Evolutionary conservation across 2,113 vertebrate genomes (phyloP).

Genomic region (Cricetomys ansorgei): DNA sequence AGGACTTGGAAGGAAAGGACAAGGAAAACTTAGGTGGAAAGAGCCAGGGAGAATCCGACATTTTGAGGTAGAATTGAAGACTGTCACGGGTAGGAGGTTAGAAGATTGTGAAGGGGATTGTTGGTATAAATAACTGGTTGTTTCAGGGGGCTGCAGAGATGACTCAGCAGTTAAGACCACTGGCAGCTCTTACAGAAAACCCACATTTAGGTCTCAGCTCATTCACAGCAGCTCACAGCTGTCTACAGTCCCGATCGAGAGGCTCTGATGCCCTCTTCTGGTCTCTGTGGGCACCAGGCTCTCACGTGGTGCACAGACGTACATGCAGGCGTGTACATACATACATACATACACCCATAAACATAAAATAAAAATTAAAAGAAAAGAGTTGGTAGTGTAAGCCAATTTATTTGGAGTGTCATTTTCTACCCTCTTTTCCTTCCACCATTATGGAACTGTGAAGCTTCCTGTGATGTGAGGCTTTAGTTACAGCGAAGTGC

Average conservation of each 20-base stretch:
- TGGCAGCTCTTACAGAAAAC: not conserved
- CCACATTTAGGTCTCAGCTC: not conserved
- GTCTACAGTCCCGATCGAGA: not conserved
- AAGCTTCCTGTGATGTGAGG: not conserved
- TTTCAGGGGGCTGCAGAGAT: not conserved
- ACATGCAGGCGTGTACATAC: no score
- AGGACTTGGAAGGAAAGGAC: not conserved
- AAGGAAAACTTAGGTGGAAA: not conserved
- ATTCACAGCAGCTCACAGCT: not conserved
- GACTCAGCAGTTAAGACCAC: not conserved
- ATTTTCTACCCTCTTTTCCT: not conserved
- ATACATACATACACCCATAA: not conserved
- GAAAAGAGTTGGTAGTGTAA: not conserved
- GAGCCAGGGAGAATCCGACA: not conserved
- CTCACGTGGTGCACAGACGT: not conserved
- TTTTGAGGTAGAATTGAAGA: constrained; percentile 46
- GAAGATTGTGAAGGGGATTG: not conserved
- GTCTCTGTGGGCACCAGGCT: not conserved
- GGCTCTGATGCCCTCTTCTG: not conserved
- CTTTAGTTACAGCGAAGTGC: not conserved
- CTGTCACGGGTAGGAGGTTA: not conserved
- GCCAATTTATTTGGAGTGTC: not conserved
- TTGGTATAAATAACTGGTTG: not conserved
- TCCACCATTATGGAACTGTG: not conserved
- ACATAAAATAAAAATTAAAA: not conserved